Base-by-base conservation (phyloP, 2,797 vertebrate species). In the Pogonophryne albipinna region DNA sequence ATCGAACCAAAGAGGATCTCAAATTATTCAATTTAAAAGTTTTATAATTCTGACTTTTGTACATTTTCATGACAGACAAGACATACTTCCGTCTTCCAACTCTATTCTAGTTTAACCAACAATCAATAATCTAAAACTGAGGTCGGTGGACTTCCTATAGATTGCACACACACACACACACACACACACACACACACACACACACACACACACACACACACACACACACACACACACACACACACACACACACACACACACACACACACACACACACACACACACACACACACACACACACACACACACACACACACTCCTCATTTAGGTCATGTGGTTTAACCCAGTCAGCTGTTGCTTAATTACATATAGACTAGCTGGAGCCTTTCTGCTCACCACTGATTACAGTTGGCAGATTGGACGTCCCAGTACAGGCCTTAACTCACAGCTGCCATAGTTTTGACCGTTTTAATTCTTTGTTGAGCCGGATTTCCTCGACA, bases 241-340 rank as follows among this genome's bases (percentile, higher is more conserved):
- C 27, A 27, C 27, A 27, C 27, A 27, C 27, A 27, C 27, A 27
- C 27, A 27, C 4, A 27, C 27, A 27, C 27, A 27, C 27, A 27
- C 27, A 27, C 27, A 27, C 27, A 27, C 27, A 27, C 27, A 27
- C 27, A 27, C 27, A 27, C 27, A 27, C 27, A 27, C 27, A 27
- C 27, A 27, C 27, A 27, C 27, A 27, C 27, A 27, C 27, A 27
- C 27, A 27, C 27, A 5, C 4, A 5, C 4, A 27, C 27, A 27
- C 27, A 27, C 27, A 27, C 27, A 27, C 27, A 27, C 27, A 27
- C 59, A 50, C 55, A 46, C 20, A 44, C 17, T 51, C 45, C 49
- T 77, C 74, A 89, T 88, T 76, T 76, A 87, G 89, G 90, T 92
- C 88, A 91, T 16, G 44, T 47, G 63, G 76, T 89, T 83, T 89